Base-by-base conservation (phyloP, 2,888 invertebrate species). In the Zeuzera pyrina region DNA sequence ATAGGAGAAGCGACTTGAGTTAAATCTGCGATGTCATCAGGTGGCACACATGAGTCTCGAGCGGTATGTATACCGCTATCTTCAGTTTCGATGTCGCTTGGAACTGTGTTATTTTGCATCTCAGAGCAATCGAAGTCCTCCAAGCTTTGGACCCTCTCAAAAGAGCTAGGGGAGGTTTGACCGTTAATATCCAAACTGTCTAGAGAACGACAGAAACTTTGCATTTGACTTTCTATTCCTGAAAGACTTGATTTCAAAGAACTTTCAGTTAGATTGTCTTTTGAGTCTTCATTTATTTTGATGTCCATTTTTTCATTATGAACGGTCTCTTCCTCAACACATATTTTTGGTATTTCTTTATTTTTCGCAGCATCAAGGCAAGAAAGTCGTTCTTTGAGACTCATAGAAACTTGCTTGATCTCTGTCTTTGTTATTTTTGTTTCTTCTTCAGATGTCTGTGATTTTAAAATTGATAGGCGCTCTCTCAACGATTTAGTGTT, bases 31-130 rank as follows among this genome's bases (percentile, higher is more conserved):
- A 89, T 87, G 48, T 91, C 91, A 60, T 91, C 91, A 29, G 90
- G 89, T 50, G 91, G 91, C 15, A 88, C 90, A 49, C 90, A 91
- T 12, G 91, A 91, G 33, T 91, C 92, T 57, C 91, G 89, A 2
- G 92, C 91, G 3, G 91, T 90, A 47, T 93, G 92, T 40, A 91
- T 90, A 2, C 91, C 91, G 41, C 90, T 91, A 57, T 93, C 93
- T 68, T 93, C 93, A 23, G 89, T 86, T 63, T 90, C 91, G 25
- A 87, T 89, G 45, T 89, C 86, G 40, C 85, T 86, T 36, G 83
- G 83, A 28, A 87, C 86, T 21, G 77, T 78, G 39, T 77, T 79
- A 41, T 78, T 79, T 43, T 88, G 83, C 57, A 89, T 77, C 48
- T 89, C 89, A n/a, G 84, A 73, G 32, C 87, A 86, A 41, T 81